These are phyloP conservation scores for Aethina tumida DNA, from an alignment of 1,140 invertebrate species.

Conservation along the genomic window DNA sequence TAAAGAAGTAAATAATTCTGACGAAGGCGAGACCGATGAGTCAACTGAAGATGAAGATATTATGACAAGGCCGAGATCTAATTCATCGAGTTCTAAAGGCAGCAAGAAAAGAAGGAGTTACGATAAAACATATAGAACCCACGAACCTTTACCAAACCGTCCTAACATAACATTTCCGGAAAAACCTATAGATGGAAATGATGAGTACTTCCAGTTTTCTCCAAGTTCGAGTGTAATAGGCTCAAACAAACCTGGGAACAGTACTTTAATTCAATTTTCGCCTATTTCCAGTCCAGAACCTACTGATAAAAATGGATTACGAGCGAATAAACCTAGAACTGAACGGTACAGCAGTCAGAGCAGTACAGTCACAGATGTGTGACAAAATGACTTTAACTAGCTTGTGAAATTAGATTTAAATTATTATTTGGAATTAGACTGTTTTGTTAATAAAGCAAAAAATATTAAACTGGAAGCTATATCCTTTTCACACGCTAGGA, in stretches of 20 bases:
- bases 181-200: constrained; percentile 57
- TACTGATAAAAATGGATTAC: constrained; percentile 19
- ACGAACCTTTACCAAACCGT: constrained; percentile 67
- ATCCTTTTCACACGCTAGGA: constrained; percentile 25
- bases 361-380: constrained; percentile 28
- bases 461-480: background rate
- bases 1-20: constrained; percentile 3
- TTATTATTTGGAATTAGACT: background rate
- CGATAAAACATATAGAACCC: constrained; percentile 68
- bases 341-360: constrained; percentile 23
- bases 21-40: constrained; percentile 4
- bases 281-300: constrained; percentile 12
- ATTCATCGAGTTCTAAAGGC: constrained; percentile 14
- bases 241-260: constrained; percentile 12
- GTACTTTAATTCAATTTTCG: too few relatives aligned
- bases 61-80: constrained; percentile 1
- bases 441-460: constrained; percentile 1
- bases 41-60: constrained; percentile 6
- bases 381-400: constrained; percentile 5
- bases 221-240: background rate
- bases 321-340: constrained; percentile 16
- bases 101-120: constrained; percentile 56
- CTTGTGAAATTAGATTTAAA: background rate
- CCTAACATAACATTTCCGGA: constrained; percentile 69
- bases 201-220: constrained; percentile 16